Base-by-base conservation (phyloP, 2,113 vertebrate genomes). In the Etheostoma cragini region DNA sequence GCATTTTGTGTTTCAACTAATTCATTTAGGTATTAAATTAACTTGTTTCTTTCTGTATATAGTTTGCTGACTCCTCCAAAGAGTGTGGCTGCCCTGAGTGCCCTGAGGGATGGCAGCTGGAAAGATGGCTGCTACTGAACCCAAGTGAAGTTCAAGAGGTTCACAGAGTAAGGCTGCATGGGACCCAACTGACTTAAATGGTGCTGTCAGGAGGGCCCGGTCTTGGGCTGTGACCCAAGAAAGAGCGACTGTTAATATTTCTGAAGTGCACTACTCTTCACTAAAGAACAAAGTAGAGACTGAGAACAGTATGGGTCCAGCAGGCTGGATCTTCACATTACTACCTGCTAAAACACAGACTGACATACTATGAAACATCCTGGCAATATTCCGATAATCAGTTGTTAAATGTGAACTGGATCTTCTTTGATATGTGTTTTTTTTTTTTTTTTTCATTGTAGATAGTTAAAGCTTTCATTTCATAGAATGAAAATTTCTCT, bases 51-150 rank as follows among this genome's bases (percentile, higher is more conserved):
- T 24, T 87, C 71, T 21, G 73, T 83, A 26, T 65, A 54, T 88
- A 99, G 98, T 94, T 97, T 99, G 87, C 96, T 99, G 90, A 96
- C 98, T 87, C 97, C 98, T 83, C 98, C 97, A 91, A 99, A 99
- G 93, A 97, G 97, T 50, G 94, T 99, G 73, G 94, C 97, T 2
- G 95, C 98, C 24, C 95, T 99, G 86, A 99, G 96, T 80, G 94
- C 97, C 50, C 96, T 99, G 92, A 95, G 97, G 58, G 98, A 99
- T 38, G 96, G 96, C 73, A 99, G 96, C 82, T 99, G 98, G 98
- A 97, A 96, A 91, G 98, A 99, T 0, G 98, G 98, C 87, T 99
- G 98, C 95, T 99, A 99, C 91, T 99, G 93, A 99, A 67, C 78
- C 77, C 70, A 73, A 74, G 78, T 24, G 66, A 53, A 21, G 80